phyloP scores from a whole-genome alignment of 2,888 invertebrate species.

The Acrobasis suavella region DNA sequence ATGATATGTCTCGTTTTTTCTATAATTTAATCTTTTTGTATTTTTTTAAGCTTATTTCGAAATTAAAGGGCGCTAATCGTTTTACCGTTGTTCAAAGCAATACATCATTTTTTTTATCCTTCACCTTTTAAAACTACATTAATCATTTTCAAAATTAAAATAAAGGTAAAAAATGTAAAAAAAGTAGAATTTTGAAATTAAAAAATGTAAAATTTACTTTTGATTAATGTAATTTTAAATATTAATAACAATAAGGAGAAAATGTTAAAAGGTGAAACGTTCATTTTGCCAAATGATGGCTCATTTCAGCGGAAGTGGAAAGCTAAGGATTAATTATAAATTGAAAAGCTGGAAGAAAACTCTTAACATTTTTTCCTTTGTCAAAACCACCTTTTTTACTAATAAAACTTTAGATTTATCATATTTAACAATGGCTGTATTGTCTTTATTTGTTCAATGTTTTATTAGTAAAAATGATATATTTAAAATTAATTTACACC shows the following conservation, averaged over 20 bases:
- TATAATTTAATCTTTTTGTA: conserved; percentile 41
- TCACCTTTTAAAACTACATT: conserved; percentile 44
- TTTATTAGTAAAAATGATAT: conserved; percentile 30
- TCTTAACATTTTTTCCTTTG: conserved; percentile 29
- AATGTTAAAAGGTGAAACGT: conserved; percentile 29
- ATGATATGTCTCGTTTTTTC: conserved; percentile 45
- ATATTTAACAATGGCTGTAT: conserved; percentile 14
- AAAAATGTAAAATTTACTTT: background rate
- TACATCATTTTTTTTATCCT: conserved; percentile 43
- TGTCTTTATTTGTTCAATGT: conserved; percentile 8
- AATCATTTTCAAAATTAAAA: conserved; percentile 27
- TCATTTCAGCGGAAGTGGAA: conserved; percentile 1
- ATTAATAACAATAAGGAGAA: conserved; percentile 22
- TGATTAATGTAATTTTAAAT: conserved; percentile 26
- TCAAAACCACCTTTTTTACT: conserved; percentile 17
- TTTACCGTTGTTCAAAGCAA: conserved; percentile 68
- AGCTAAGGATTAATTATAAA: background rate
- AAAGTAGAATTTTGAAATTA: background rate
- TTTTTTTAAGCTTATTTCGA: conserved; percentile 49
- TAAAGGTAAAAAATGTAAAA: conserved; percentile 22
- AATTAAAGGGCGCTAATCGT: conserved; percentile 61
- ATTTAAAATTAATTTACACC: conserved; percentile 21
- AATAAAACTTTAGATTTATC: conserved; percentile 8
- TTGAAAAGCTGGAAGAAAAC: background rate
- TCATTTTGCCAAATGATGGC: background rate